Percentiles rank a stretch among this genome's conserved stretches.
These are phyloP conservation scores for Blennius ocellaris DNA, from an alignment of 2,113 vertebrate genomes.

Conservation along the genomic window DNA sequence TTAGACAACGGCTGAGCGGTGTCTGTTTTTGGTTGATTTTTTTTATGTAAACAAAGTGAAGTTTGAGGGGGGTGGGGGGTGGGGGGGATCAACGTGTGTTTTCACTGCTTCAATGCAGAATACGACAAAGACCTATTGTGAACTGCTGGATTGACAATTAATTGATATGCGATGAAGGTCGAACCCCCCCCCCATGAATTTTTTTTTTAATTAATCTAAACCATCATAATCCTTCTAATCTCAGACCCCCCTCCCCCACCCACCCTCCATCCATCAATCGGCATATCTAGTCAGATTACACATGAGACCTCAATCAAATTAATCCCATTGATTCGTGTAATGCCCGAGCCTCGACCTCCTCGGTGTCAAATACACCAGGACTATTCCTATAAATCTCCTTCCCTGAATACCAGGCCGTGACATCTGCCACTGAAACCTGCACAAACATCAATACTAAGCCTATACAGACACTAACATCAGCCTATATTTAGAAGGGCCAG, in stretches of 20 bases:
- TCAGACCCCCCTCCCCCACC: conserved; percentile 39
- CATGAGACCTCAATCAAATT: conserved; percentile 72
- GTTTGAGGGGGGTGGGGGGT: no score
- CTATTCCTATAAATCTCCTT: conserved; percentile 71
- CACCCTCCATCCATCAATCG: conserved; percentile 45
- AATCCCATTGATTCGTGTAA: conserved; percentile 75
- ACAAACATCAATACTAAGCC: conserved; percentile 73
- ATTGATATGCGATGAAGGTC: conserved; percentile 3
- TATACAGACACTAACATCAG: conserved; percentile 49
- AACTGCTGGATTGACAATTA: conserved; percentile 23
- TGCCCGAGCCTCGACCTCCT: conserved; percentile 62
- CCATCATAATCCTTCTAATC: conserved; percentile 71
- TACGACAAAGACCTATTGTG: not conserved
- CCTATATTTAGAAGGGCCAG: conserved; percentile 63
- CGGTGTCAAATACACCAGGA: conserved; percentile 55
- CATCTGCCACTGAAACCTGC: conserved; percentile 77
- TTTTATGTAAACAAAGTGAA: not conserved
- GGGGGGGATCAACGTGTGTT: not conserved
- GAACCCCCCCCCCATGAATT: conserved; percentile 21
- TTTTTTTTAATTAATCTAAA: conserved; percentile 61
- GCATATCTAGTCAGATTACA: conserved; percentile 69
- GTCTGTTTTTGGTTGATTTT: conserved; percentile 4
- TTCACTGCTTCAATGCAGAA: conserved; percentile 2
- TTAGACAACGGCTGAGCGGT: not conserved
- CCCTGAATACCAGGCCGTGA: conserved; percentile 54